These are phyloP conservation scores for Enoplosus armatus DNA, from an alignment of 2,797 vertebrate genomes.

Conservation along the genomic window DNA sequence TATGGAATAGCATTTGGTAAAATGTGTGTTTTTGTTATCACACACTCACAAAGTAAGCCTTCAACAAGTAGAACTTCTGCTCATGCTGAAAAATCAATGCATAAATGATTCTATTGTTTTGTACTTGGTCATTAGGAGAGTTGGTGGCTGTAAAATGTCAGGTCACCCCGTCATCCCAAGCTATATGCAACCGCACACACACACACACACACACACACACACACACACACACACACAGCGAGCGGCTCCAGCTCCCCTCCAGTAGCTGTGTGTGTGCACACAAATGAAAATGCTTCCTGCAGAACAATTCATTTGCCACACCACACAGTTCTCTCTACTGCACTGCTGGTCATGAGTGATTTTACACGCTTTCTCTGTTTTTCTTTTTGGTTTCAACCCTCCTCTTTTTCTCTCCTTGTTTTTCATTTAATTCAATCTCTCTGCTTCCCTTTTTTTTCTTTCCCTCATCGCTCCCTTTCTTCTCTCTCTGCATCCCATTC, in stretches of 20 bases:
- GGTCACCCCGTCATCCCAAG: slow-evolving; percentile 9
- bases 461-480: neutral
- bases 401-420: slow-evolving; percentile 13
- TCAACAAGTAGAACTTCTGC: neutral
- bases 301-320: slow-evolving; percentile 69
- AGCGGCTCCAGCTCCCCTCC: slow-evolving; percentile 9
- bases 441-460: neutral
- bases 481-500: neutral
- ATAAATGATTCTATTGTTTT: slow-evolving; percentile 13
- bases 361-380: slow-evolving; percentile 25
- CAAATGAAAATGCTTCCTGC: slow-evolving; percentile 69
- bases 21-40: neutral
- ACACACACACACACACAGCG: neutral
- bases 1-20: neutral
- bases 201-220: neutral
- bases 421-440: slow-evolving; percentile 38
- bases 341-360: slow-evolving; percentile 47
- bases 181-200: neutral
- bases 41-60: neutral
- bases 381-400: slow-evolving; percentile 23
- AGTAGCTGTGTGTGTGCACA: slow-evolving; percentile 45
- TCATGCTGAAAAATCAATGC: neutral
- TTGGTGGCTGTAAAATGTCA: slow-evolving; percentile 31
- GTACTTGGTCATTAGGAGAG: slow-evolving; percentile 13
- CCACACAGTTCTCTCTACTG: slow-evolving; percentile 44